Conservation (phyloP, 2,888 invertebrate species). For the Acleris laterana region DNA sequence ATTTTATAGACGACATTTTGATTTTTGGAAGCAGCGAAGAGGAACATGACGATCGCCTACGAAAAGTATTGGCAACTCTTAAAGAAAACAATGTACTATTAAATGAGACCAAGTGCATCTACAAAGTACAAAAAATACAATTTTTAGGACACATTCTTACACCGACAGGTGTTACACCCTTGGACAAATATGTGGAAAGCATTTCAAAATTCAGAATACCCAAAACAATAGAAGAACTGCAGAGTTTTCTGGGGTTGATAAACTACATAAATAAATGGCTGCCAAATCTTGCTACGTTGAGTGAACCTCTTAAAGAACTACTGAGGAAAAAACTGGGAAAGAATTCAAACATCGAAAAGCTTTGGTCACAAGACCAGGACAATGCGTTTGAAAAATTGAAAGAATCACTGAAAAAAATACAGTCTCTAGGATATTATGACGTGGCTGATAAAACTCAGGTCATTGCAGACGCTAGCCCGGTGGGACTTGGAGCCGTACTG, state of each 20-base stretch:
- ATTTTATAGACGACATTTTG: conserved; percentile 38
- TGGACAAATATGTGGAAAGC: conserved; percentile 12
- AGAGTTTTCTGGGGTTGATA: conserved; percentile 24
- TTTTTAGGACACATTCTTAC: conserved; percentile 19
- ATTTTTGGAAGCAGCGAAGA: conserved; percentile 3
- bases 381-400: neutral
- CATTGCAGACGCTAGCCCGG: too few relatives aligned
- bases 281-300: conserved; percentile 17
- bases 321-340: conserved; percentile 1
- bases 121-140: conserved; percentile 4
- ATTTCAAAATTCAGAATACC: conserved; percentile 12
- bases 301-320: conserved; percentile 20
- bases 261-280: conserved; percentile 30
- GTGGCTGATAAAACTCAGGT: too few relatives aligned
- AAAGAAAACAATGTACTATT: conserved; percentile 16
- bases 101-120: conserved; percentile 8
- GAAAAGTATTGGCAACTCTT: conserved; percentile 1
- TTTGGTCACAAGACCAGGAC: neutral
- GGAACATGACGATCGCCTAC: conserved; percentile 11
- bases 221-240: conserved; percentile 17
- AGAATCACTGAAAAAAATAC: neutral
- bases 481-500: too few relatives aligned
- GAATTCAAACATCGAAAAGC: neutral
- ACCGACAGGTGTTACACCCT: neutral
- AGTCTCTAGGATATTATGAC: too few relatives aligned